Base-by-base conservation (phyloP, 2,888 invertebrate species). In the Diaprepes abbreviatus region DNA sequence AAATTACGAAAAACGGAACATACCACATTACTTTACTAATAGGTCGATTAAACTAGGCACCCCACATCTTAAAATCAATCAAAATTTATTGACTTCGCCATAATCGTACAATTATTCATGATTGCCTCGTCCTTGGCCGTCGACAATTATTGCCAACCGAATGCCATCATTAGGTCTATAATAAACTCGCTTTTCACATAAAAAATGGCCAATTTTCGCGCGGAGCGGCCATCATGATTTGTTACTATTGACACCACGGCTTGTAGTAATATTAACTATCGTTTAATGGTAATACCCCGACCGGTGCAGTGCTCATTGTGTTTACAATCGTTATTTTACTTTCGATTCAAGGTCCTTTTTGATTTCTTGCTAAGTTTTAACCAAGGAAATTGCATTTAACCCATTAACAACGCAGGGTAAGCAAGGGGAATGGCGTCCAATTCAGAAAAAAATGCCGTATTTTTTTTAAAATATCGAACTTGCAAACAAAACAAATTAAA, bases 191-290 rank as follows among this genome's bases (percentile, higher is more conserved):
- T 38, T 38, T 38, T 7, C 38, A 38, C 14, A 14, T 14, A 38
- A 38, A 38, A 38, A 38, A 38, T 38, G 14, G 38, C 16, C 38
- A 38, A 38, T 38, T 38, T 38, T 38, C 38, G 38, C 38, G 14
- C 38, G 14, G 14, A 12, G 38, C 38, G 38, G 16, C 3, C 3
- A 38, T 1, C 38, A 16, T 38, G 38, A 38, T 38, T 38, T 14
- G 38, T 38, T 38, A 38, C 38, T 3, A 38, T 38, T 12, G 36
- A 33, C 33, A 33, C 33, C 10, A 9, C 10, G 33, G 33, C 10
- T 33, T 33, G 33, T 10, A 10, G 33, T 33, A 33, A 33, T 10
- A 33, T 33, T 33, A 33, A 33, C 33, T 10, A 10, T 4, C 10
- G 10, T 33, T 33, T 33, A 33, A 33, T 33, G 33, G 33, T 33